phyloP scores from a whole-genome alignment of 2,113 vertebrate species.

The Lagopus muta region DNA sequence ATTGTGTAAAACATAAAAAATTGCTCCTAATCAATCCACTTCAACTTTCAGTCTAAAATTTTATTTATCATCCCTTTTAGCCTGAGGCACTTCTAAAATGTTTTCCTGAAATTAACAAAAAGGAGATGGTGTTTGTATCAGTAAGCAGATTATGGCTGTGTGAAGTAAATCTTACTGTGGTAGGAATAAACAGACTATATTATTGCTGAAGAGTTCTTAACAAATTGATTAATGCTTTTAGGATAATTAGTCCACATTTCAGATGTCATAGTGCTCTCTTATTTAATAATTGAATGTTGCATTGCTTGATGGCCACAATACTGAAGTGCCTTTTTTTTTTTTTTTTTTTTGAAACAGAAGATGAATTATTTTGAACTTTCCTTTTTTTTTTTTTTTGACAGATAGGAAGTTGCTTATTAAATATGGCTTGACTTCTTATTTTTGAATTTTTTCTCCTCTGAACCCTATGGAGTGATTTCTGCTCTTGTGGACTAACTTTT shows the following conservation, averaged over 20 bases:
- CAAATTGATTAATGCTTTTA: constrained; percentile 79
- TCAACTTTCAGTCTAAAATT: constrained; percentile 80
- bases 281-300: constrained; percentile 60
- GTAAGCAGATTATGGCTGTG: constrained; percentile 60
- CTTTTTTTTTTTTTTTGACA: not conserved
- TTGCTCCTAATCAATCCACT: constrained; percentile 84
- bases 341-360: constrained; percentile 1
- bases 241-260: constrained; percentile 78
- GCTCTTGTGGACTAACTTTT: not conserved
- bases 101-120: constrained; percentile 77
- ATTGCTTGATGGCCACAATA: constrained; percentile 28
- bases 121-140: constrained; percentile 72
- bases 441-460: not conserved
- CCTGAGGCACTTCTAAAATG: constrained; percentile 71
- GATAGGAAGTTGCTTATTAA: not conserved
- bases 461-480: not conserved
- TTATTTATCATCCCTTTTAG: constrained; percentile 76
- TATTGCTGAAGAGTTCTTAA: constrained; percentile 65
- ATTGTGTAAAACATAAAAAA: constrained; percentile 83
- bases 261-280: constrained; percentile 61
- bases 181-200: constrained; percentile 60
- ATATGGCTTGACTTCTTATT: not conserved
- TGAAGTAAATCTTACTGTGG: constrained; percentile 25
- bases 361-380: constrained; percentile 39
- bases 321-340: not conserved